These are phyloP conservation scores for Hyles euphorbiae DNA, from an alignment of 1,140 invertebrate species.

Conservation along the genomic window DNA sequence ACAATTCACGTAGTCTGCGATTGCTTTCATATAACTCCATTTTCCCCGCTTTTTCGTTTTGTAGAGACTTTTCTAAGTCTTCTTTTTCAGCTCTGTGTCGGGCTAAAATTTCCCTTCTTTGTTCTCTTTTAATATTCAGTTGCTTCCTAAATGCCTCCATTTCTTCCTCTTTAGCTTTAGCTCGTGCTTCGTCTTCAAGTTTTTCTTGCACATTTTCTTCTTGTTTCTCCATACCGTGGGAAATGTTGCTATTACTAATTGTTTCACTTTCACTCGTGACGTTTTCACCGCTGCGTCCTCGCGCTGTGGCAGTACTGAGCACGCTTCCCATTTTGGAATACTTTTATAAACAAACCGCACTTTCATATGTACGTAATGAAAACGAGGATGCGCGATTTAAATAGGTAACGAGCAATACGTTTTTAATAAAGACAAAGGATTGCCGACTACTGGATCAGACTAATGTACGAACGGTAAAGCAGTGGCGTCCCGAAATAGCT, in stretches of 20 bases:
- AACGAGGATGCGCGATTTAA: constrained; percentile 36
- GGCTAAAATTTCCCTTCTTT: constrained; percentile 75
- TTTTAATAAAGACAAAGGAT: constrained; percentile 68
- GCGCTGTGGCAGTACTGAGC: constrained; percentile 50
- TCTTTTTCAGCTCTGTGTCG: constrained; percentile 77
- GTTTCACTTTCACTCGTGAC: constrained; percentile 48
- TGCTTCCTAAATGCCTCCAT: constrained; percentile 78
- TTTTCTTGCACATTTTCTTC: constrained; percentile 14
- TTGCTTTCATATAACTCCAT: constrained; percentile 60
- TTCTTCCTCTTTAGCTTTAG: constrained; percentile 55
- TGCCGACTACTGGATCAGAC: constrained; percentile 48
- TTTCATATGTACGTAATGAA: constrained; percentile 28
- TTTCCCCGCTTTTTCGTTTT: constrained; percentile 70
- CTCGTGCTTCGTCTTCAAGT: constrained; percentile 44
- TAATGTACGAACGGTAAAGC: constrained; percentile 43
- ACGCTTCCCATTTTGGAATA: constrained; percentile 69
- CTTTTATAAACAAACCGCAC: constrained; percentile 61
- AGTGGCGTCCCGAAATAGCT: constrained; percentile 60
- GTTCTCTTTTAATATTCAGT: constrained; percentile 75
- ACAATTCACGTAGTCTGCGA: constrained; percentile 63
- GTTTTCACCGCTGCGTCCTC: constrained; percentile 28
- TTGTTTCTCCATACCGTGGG: constrained; percentile 22
- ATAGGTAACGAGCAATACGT: constrained; percentile 52
- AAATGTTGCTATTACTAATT: constrained; percentile 40
- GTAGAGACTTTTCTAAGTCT: constrained; percentile 73